Base-by-base conservation (phyloP, 2,888 invertebrate genomes). In the Oxyteleia sp. region DNA sequence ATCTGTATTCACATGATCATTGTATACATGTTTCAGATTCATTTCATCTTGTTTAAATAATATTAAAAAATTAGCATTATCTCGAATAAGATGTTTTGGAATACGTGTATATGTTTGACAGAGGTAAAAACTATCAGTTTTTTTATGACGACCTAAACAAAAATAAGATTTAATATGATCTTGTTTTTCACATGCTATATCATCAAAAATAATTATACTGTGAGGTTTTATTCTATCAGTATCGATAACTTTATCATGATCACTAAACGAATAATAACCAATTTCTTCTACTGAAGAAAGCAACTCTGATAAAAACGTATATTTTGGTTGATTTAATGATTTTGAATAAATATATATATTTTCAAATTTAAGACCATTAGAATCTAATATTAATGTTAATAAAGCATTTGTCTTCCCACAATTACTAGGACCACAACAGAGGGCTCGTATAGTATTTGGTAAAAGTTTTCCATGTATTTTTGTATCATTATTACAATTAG, bases 321-420 rank as follows among this genome's bases (percentile, higher is more conserved):
- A 92, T 72, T 91, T 91, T 8, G 87, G 87, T 41, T 76, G 76
- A 61, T 51, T 51, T 26, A 59, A 26, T 15, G 66, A 68, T 61
- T 83, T 91, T 2, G 68, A 76, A 90, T 84, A 91, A n/a, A 93
- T 66, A 74, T 91, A 93, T 35, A 93, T 75, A 85, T 93, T 93
- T 87, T 91, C 82, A 86, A 93, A 93, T 80, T 86, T 80, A 26
- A 92, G 69, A 4, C 92, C 91, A 82, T 92, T 91, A 10, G 87
- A 86, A 81, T 90, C 85, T 29, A 86, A 79, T 29, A 93, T 78
- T 64, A 93, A 85, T 66, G 86, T 84, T 3, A 92, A 53, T 69
- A 93, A 85, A 4, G 90, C 84, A 75, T 92, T 92, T 4, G 91
- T 91, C 86, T 93, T 93, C 1, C 93, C 92, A 82, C 89, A 91